A percentile compares a stretch with the other conserved stretches of the same genome.
Evolutionary conservation across 64 coral and sea anemone genomes (phyloP).

Genomic region (Hydrozoanthus tunicans): DNA sequence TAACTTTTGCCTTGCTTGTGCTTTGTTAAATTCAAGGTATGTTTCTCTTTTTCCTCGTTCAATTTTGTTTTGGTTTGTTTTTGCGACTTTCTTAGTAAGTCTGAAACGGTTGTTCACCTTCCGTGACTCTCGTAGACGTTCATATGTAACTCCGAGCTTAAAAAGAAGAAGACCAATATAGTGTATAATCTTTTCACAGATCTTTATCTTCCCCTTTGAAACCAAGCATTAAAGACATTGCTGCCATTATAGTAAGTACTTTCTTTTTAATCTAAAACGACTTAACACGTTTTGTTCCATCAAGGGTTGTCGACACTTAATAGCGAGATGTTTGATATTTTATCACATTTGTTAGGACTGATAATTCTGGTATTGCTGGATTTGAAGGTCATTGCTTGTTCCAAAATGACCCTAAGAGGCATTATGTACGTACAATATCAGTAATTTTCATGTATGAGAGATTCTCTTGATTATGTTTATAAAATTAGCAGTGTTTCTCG

Average conservation of each 20-base stretch:
- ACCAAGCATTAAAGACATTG: conserved; percentile 36
- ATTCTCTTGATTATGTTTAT: no score
- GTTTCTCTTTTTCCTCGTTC: background rate
- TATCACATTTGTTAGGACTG: background rate
- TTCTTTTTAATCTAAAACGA: background rate
- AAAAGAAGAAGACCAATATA: background rate
- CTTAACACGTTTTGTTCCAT: background rate
- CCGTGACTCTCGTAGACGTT: background rate
- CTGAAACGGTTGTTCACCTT: conserved; percentile 9
- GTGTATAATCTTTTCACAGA: background rate
- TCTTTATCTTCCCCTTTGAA: conserved; percentile 29
- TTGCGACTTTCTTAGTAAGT: background rate
- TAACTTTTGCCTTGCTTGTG: conserved; percentile 1
- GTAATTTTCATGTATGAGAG: no score
- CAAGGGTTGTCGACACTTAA: background rate
- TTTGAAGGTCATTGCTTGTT: background rate
- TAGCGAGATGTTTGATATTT: conserved; percentile 14
- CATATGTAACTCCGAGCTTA: background rate
- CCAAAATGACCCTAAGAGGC: background rate
- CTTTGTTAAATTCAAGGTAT: conserved; percentile 23
- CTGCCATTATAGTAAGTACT: conserved; percentile 39
- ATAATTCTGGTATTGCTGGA: background rate
- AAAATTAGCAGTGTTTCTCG: background rate
- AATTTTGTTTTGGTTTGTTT: background rate
- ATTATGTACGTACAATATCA: no score